Evolutionary conservation across 1,140 invertebrate genomes (phyloP), one percentile per base, ranked within the genome.

Genomic region (Solenopsis fugax): DNA sequence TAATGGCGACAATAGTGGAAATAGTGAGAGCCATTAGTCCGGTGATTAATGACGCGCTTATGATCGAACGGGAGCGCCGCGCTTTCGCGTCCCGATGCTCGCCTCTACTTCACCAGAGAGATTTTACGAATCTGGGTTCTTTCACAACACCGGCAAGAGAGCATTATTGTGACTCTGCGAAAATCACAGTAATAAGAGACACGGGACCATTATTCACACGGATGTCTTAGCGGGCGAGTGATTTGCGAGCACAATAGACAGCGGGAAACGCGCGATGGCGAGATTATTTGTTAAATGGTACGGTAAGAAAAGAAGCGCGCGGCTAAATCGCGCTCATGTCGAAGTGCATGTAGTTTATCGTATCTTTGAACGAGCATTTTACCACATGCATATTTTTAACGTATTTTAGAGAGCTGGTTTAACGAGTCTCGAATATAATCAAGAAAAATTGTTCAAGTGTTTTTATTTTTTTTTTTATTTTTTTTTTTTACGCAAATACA

Each of bases 31-130:
- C n/a, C 45, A 85, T 24, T 16, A 75, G 60, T 60, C 67, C 69
- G 77, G 41, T 60, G 82, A 90, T 91, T 86, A 88, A 90, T 90
- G 75, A 86, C 52, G 34, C 16, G 86, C 58, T 73, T 73, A 69
- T 41, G 54, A 88, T 88, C 76, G 72, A 75, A 45, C 48, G 56
- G 56, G 9, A 18, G 16, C 37, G 16, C 41, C 13, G 50, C 45
- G 60, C 4, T 50, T 41, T 48, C 71, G 77, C 62, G n/a, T 37
- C 48, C 37, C 80, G 24, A 52, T 37, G 37, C 52, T 60, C 41
- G n/a, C 24, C 77, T 65, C 62, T 12, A 50, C 65, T 6, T 10
- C 1, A 24, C 52, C 34, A 41, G 48, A 58, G 3, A 37, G 76
- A 21, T 71, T 56, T 67, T 60, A 12, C 34, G 60, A 62, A 67